These are phyloP conservation scores for Cancer borealis DNA, from an alignment of 2,888 invertebrate species.

Conservation along the genomic window DNA sequence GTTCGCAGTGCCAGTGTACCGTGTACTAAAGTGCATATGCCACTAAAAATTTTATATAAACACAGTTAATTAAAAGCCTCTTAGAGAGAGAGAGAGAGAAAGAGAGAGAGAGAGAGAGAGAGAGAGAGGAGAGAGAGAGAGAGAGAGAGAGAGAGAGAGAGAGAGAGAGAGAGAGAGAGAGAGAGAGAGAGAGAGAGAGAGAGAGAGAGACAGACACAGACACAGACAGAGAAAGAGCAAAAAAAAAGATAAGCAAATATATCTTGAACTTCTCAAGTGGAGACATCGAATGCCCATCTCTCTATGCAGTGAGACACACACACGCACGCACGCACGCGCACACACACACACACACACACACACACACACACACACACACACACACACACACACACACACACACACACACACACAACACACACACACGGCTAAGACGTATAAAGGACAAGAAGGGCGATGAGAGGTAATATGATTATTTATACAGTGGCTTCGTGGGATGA, in stretches of 20 bases:
- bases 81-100: not conserved
- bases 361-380: slow-evolving; percentile 38
- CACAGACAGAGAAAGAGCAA: too few relatives aligned
- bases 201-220: too few relatives aligned
- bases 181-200: too few relatives aligned
- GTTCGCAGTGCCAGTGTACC: too few relatives aligned
- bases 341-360: slow-evolving; percentile 40
- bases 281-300: not conserved
- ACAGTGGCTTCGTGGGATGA: not conserved
- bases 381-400: slow-evolving; percentile 35
- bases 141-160: slow-evolving; percentile 44
- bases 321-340: not conserved
- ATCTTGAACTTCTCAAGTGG: too few relatives aligned
- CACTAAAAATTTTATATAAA: not conserved
- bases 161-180: too few relatives aligned
- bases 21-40: slow-evolving; percentile 22
- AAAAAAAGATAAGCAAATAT: too few relatives aligned
- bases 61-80: slow-evolving; percentile 1
- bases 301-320: not conserved
- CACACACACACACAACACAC: slow-evolving; percentile 35
- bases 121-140: slow-evolving; percentile 50
- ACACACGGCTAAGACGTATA: not conserved
- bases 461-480: slow-evolving; percentile 8
- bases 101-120: slow-evolving; percentile 53
- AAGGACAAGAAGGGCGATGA: not conserved